Evolutionary conservation across 2,888 invertebrate genomes (phyloP).

Genomic region (Arctia plantaginis): DNA sequence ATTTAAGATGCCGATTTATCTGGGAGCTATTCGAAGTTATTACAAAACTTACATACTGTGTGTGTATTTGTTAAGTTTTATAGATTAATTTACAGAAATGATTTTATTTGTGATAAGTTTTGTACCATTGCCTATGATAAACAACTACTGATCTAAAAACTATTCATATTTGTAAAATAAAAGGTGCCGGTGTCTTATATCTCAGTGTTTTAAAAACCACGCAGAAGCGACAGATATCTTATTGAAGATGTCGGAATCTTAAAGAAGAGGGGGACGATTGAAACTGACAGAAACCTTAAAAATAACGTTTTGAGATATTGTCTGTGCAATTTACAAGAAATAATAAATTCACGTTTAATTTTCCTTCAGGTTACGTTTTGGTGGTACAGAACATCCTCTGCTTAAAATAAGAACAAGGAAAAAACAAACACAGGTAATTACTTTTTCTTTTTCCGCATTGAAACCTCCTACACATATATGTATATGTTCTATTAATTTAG

Average conservation of each 20-base stretch:
- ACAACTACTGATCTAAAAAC: not conserved
- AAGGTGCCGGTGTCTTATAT: not conserved
- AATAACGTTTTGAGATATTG: not conserved
- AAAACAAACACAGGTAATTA: not conserved
- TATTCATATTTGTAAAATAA: not conserved
- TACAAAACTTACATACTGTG: not conserved
- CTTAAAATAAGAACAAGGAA: not conserved
- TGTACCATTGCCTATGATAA: not conserved
- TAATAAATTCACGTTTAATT: not conserved
- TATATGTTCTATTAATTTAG: not conserved
- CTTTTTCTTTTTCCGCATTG: not conserved
- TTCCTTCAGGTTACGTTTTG: not conserved
- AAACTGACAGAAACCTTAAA: not conserved
- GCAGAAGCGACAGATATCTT: not conserved
- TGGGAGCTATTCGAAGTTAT: not conserved
- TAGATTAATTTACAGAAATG: not conserved
- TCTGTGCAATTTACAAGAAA: not conserved
- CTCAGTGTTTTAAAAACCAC: not conserved
- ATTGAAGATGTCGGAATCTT: not conserved
- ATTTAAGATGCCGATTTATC: conserved; percentile 11
- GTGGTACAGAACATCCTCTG: not conserved
- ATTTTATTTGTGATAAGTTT: no score
- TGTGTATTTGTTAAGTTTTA: not conserved
- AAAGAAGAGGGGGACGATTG: not conserved
- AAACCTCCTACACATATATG: not conserved